Percentiles rank a stretch among this genome's conserved stretches.
Conservation (phyloP, 2,888 invertebrate genomes). For the Spisula subtruncata region DNA sequence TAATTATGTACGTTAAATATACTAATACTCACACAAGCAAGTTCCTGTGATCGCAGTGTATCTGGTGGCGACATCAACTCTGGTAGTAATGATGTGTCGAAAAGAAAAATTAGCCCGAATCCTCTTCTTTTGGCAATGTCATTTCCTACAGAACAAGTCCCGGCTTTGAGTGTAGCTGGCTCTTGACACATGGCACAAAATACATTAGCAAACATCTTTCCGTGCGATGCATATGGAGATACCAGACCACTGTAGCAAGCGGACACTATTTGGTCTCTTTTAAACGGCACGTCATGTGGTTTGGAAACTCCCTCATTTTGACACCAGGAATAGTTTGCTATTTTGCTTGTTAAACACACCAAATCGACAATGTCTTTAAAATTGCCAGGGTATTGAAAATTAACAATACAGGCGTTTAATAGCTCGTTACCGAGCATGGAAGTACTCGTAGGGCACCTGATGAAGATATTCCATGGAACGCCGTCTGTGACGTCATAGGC, state of each 20-base stretch:
- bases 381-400: constrained; percentile 9
- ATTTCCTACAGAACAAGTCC: neutral
- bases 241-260: neutral
- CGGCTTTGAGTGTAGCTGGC: neutral
- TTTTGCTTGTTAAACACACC: neutral
- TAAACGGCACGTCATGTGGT: neutral
- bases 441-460: neutral
- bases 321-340: neutral
- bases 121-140: neutral
- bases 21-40: too few species aligned
- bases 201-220: neutral
- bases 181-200: neutral
- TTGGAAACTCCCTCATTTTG: neutral
- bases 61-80: too few species aligned
- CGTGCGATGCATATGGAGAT: neutral
- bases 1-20: too few species aligned
- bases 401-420: neutral
- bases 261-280: neutral
- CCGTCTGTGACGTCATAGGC: too few species aligned
- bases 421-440: neutral
- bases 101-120: neutral
- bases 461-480: neutral
- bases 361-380: neutral
- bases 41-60: too few species aligned
- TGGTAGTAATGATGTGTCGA: neutral